Percentiles rank a stretch among this genome's conserved stretches.
phyloP scores from a whole-genome alignment of 1,140 invertebrate species.

The Contarinia nasturtii region DNA sequence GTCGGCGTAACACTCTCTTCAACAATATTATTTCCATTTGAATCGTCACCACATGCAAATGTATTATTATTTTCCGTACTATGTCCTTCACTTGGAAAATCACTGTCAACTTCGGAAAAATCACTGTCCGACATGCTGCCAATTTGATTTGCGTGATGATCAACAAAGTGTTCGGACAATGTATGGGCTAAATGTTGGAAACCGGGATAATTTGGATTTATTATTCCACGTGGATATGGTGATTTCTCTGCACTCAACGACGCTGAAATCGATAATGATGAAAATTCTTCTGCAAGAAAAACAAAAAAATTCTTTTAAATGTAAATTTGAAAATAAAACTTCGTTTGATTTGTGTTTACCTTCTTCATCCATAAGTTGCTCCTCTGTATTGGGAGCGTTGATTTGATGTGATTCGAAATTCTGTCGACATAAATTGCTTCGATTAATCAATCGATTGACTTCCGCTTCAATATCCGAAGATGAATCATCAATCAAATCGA shows the following conservation, averaged over 20 bases:
- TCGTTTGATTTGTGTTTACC: too few species aligned
- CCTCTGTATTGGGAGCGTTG: too few species aligned
- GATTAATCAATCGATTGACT: too few species aligned
- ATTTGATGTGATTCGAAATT: too few species aligned
- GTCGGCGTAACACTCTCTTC: too few species aligned
- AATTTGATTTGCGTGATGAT: slow-evolving; percentile 13
- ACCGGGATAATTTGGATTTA: slow-evolving; percentile 62
- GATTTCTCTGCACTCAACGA: background rate
- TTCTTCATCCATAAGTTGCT: too few species aligned
- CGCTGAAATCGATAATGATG: background rate
- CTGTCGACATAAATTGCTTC: too few species aligned
- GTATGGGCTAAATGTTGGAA: slow-evolving; percentile 35
- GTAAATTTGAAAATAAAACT: background rate
- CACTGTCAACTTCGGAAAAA: slow-evolving; percentile 22
- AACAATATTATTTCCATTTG: too few species aligned
- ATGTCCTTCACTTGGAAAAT: slow-evolving; percentile 11
- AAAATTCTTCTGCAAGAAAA: background rate
- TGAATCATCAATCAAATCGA: too few species aligned
- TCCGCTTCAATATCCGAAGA: too few species aligned
- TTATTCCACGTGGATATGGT: slow-evolving; percentile 38
- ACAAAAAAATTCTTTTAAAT: background rate
- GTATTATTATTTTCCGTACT: slow-evolving; percentile 19
- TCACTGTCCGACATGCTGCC: slow-evolving; percentile 23
- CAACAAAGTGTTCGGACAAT: slow-evolving; percentile 12
- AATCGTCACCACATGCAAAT: too few species aligned